phyloP scores from a whole-genome alignment of 2,797 vertebrate species.

The Numenius phaeopus region DNA sequence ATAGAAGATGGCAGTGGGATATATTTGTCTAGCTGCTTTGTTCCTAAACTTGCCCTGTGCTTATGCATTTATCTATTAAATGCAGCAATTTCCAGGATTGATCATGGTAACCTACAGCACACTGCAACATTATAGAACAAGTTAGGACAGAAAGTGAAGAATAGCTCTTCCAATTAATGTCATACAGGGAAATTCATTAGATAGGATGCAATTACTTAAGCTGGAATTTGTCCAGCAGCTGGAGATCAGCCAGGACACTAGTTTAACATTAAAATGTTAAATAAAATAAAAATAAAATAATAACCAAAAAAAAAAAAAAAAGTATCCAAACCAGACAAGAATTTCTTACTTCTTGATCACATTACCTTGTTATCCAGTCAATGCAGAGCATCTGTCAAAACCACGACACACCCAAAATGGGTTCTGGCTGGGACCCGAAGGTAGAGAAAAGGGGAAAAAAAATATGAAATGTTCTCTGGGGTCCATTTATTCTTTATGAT shows the following conservation, averaged over 20 bases:
- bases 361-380: not conserved
- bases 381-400: not conserved
- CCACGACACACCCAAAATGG: not conserved
- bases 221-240: conserved; percentile 32
- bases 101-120: not conserved
- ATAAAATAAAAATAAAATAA: not conserved
- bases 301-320: not conserved
- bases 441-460: not conserved
- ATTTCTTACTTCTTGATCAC: not conserved
- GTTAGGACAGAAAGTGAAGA: conserved; percentile 23
- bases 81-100: not conserved
- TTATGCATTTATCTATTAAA: not conserved
- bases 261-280: not conserved
- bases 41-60: not conserved
- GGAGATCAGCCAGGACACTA: conserved; percentile 9
- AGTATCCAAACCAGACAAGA: not conserved
- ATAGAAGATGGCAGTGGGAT: not conserved
- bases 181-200: conserved; percentile 38
- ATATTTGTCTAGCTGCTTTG: not conserved
- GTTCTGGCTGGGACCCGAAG: not conserved
- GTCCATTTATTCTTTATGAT: not conserved
- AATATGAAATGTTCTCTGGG: not conserved
- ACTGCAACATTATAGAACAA: not conserved
- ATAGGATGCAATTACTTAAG: conserved; percentile 35
- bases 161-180: conserved; percentile 42